Evolutionary conservation across 2,797 vertebrate species (phyloP), one percentile per base, ranked within the genome.

Genomic region (Hydrocynus forskahlii): DNA sequence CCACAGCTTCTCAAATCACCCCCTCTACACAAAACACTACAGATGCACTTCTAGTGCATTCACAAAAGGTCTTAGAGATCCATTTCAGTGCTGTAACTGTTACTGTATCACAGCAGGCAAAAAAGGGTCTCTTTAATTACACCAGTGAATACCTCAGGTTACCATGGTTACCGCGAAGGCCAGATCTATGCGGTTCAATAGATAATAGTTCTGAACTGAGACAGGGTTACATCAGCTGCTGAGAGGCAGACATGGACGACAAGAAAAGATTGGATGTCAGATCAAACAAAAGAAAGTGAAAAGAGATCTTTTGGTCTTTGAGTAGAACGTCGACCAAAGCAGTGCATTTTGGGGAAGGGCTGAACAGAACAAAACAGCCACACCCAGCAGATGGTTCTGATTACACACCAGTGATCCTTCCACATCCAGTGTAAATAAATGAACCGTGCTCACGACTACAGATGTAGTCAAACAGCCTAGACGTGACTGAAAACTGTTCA

Each of bases 101-200:
- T 73, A 73, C 69, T 78, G 52, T 55, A 84, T 43, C 40, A 48
- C 78, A 66, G 21, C 5, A 62, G 52, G 48, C 23, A 14, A 5
- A 23, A 69, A 50, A 38, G 76, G 52, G 43, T 25, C 60, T 21
- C 43, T 81, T 74, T 80, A 55, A 57, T 69, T 78, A 78, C 64
- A 40, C 40, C 50, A 62, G 40, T 73, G 43, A 79, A n/a, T 14
- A 81, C 43, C 62, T 19, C 25, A 40, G 64, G 82, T 84, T 86
- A 45, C 85, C 78, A 86, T 82, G 80, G 80, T 40, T 78, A 84
- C 82, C 7, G 2, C 16, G 40, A 79, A 48, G 64, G 80, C 63
- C 74, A 12, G 77, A 76, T 59, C 50, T 67, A 25, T 35, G 43
- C 16, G 21, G 14, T 70, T 70, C 55, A 73, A 48, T 55, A 66